Base-by-base conservation (phyloP, 2,888 invertebrate species). In the Erpobdella octoculata region DNA sequence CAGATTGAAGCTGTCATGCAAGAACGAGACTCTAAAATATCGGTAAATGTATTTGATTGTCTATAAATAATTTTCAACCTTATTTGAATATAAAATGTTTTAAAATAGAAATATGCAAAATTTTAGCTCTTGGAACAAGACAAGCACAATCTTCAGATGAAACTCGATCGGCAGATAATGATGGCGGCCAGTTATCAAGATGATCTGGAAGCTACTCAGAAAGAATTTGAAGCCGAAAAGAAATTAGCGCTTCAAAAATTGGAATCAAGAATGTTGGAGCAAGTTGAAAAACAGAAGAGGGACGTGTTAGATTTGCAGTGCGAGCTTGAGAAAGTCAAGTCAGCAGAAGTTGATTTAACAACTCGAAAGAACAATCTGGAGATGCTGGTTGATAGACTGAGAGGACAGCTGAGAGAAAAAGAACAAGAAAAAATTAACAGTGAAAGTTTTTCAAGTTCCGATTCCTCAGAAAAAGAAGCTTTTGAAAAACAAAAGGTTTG, bases 101-200 rank as follows among this genome's bases (percentile, higher is more conserved):
- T 53, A 21, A 8, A n/a, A 53, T 53, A n/a, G n/a, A n/a, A n/a
- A n/a, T n/a, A n/a, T n/a, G n/a, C n/a, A n/a, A n/a, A n/a, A n/a
- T 21, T 15, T 53, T 53, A 53, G 53, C 53, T 53, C 21, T n/a
- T 53, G 53, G 53, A 53, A n/a, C 53, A 53, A n/a, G 53, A 53
- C 8, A 53, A 53, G 53, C 53, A 53, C 8, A 28, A n/a, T 28
- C 21, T 53, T 21, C 21, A 53, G 53, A 25, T 53, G 53, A 53
- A 9, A 15, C 9, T 53, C 21, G 21, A 21, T 5, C 53, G 53
- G 4, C 53, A 53, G 53, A 28, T 28, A 8, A 53, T 53, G 53
- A 53, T 53, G 53, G 53, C 53, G 4, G 21, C 21, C 21, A 53
- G 53, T 28, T 53, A 53, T 28, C 53, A 53, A n/a, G 53, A 53